Percentiles rank a stretch among this genome's conserved stretches.
These are phyloP conservation scores for Philantomba maxwellii DNA, from an alignment of 2,113 vertebrate species.

Conservation along the genomic window DNA sequence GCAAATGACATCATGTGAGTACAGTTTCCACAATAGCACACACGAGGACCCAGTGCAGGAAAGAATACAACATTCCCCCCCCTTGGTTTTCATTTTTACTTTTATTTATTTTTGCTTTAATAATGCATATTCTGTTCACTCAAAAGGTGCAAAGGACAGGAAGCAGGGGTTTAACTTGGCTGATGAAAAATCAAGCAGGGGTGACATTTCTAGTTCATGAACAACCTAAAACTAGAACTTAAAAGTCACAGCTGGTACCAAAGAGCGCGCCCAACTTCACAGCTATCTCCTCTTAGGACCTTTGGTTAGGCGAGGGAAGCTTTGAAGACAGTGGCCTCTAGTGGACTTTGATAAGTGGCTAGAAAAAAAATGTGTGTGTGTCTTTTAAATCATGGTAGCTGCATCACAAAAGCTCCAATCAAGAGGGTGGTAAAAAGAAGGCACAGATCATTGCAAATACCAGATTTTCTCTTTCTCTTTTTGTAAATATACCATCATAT, in stretches of 20 bases:
- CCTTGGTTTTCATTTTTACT: slow-evolving; percentile 76
- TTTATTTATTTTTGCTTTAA: slow-evolving; percentile 85
- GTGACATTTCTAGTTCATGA: slow-evolving; percentile 78
- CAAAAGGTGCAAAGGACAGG: slow-evolving; percentile 81
- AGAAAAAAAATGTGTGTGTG: neutral
- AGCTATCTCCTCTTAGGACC: slow-evolving; percentile 59
- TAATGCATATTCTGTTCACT: slow-evolving; percentile 85
- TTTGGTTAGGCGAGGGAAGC: slow-evolving; percentile 65
- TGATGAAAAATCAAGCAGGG: slow-evolving; percentile 81
- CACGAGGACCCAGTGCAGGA: slow-evolving; percentile 71
- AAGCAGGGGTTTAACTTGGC: slow-evolving; percentile 76
- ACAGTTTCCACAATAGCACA: slow-evolving; percentile 73
- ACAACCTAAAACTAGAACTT: slow-evolving; percentile 74
- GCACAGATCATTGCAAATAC: slow-evolving; percentile 86
- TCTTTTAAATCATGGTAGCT: slow-evolving; percentile 68
- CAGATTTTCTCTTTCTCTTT: slow-evolving; percentile 78
- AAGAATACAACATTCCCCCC: slow-evolving; percentile 81
- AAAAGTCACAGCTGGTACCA: slow-evolving; percentile 76
- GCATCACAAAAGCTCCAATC: slow-evolving; percentile 79
- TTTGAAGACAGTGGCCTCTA: slow-evolving; percentile 71
- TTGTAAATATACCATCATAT: slow-evolving; percentile 79
- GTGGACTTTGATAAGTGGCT: slow-evolving; percentile 61
- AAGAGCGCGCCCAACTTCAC: slow-evolving; percentile 65
- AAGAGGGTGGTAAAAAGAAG: slow-evolving; percentile 83
- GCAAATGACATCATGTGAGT: slow-evolving; percentile 61